Base-by-base conservation (phyloP, 1,140 invertebrate genomes). In the Meloidogyne floridensis region DNA sequence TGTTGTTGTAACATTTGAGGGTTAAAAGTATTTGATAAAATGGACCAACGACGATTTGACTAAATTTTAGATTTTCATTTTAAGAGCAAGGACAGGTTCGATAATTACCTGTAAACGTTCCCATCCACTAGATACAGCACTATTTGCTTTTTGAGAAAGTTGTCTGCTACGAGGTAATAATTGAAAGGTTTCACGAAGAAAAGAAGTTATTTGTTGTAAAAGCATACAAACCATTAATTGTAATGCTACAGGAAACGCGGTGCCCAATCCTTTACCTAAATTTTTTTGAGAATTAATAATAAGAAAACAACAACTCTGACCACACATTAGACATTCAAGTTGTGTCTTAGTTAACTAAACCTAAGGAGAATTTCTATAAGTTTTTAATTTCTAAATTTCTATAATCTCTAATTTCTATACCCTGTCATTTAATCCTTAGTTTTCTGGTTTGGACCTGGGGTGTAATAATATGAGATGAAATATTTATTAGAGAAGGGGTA, bases 121-220 rank as follows among this genome's bases (percentile, higher is more conserved):
- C 89, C 84, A 89, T 87, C 85, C 86, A 86, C 80, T 90, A 81
- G 80, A 81, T 47, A 13, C 43, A n/a, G 43, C 77, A 20, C 43
- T 72, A 47, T 47, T 79, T 56, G 81, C 65, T 76, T 77, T 79
- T 51, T 84, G 83, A 83, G 86, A 86, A 47, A 84, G 83, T 51
- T 89, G 86, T 15, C 18, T 20, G 8, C 87, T 88, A 75, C 92
- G 71, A 7, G 92, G 93, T 72, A 93, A 87, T 81, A 91, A 90
- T 87, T 95, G 92, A 90, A 98, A 98, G 0, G 96, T 98, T 91
- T 99, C 98, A 15, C 98, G 91, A 32, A 99, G 91, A 90, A 98
- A 99, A 0, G 96, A 93, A 0, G 97, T 99, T 51, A 99, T 97
- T 92, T 99, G 97, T 85, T 95, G 93, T 4, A 99, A 92, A 5